Evolutionary conservation across 2,797 vertebrate species (phyloP), one percentile per base, ranked within the genome.

Genomic region (Syngnathus acus): DNA sequence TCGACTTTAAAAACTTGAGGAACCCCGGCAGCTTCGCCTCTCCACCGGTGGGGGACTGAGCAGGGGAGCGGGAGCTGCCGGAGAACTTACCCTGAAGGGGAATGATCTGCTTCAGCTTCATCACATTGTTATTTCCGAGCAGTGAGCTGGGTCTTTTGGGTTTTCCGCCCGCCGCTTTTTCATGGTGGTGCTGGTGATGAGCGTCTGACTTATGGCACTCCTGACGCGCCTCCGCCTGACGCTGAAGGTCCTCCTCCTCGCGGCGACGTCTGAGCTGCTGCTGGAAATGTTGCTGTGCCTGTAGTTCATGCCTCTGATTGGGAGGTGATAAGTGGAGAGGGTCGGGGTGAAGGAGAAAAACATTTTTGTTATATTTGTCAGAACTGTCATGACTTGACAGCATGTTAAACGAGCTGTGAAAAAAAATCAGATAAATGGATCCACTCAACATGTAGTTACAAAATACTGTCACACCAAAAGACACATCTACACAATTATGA

Each of bases 61-160:
- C 88, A 0, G 89, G 91, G 1, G 93, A 93, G 57, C 93, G 88
- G 1, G 91, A 75, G 0, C 83, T 54, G 53, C 92, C 75, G 0
- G 94, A 89, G 76, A 95, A 95, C 71, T 94, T 94, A 68, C 94
- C 92, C 87, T 98, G 95, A 7, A 97, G 82, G 0, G 95, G 95
- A 82, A 97, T 95, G 82, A 97, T 97, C 86, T 98, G 95, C 86
- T 95, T 96, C 2, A 97, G 89, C 86, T 95, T 95, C 91, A 96
- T 87, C 76, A 97, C 95, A 0, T 96, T 96, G 88, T 95, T 96
- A 85, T 92, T 94, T 6, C 94, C 93, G 86, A 97, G 84, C 37
- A 97, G 91, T 9, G 94, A 96, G 71, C 93, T 95, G 10, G 95
- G 95, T 40, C 95, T 88, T 74, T 94, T 95, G 65, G 93, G 94